Conservation (phyloP, 2,888 invertebrate species). For the Ferrisia virgata region DNA sequence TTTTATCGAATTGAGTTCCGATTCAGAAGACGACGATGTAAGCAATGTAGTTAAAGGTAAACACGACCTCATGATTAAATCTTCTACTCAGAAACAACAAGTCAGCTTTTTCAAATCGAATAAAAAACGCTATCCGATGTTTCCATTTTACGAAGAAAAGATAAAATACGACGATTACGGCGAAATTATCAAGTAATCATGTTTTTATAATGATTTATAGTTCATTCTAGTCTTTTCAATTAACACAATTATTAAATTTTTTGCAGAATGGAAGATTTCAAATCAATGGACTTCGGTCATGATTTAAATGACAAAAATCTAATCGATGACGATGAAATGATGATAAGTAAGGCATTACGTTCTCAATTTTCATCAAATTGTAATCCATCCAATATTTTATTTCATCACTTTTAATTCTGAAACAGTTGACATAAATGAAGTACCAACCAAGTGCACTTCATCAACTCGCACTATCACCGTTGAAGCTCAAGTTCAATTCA, state of each 20-base stretch:
- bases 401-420: neutral
- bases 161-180: conserved; percentile 94
- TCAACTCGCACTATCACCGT: conserved; percentile 72
- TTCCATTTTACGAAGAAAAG: conserved; percentile 88
- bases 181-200: conserved; percentile 72
- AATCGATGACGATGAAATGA: conserved; percentile 22
- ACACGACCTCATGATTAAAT: conserved; percentile 77
- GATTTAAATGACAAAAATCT: conserved; percentile 36
- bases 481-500: conserved; percentile 84
- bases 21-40: conserved; percentile 76
- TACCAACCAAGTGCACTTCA: conserved; percentile 86
- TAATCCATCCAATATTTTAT: neutral
- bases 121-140: conserved; percentile 94
- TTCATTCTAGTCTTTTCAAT: neutral
- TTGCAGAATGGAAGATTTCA: conserved; percentile 34
- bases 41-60: conserved; percentile 73
- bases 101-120: conserved; percentile 76
- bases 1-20: conserved; percentile 60
- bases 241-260: neutral
- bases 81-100: conserved; percentile 56
- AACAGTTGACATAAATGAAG: conserved; percentile 63
- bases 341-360: neutral
- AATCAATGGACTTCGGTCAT: conserved; percentile 26
- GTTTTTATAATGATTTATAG: neutral
- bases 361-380: neutral